Percentiles rank a stretch among this genome's conserved stretches.
Conservation (phyloP, 2,888 invertebrate genomes). For the Coleophora deauratella region DNA sequence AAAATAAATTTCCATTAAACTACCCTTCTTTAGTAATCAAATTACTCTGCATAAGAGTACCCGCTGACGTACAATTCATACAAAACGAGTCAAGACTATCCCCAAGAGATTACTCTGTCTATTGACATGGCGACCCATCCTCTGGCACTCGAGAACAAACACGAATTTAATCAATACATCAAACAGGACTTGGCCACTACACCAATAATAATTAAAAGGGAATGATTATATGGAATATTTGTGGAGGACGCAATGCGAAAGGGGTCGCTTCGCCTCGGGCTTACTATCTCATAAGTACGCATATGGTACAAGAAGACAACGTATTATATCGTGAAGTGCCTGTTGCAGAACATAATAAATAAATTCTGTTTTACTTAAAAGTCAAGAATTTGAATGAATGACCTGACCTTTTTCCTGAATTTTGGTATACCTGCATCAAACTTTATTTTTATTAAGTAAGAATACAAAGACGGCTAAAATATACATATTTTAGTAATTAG, state of each 20-base stretch:
- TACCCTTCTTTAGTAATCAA: constrained; percentile 1
- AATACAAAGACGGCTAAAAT: no score
- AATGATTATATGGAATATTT: constrained; percentile 71
- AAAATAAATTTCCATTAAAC: neutral
- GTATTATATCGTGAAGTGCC: no score
- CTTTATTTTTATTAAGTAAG: no score
- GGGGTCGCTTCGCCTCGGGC: constrained; percentile 50
- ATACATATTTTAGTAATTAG: no score
- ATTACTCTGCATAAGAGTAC: neutral
- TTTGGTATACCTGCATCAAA: no score
- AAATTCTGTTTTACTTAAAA: no score
- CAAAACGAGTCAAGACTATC: constrained; percentile 11
- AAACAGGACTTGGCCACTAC: constrained; percentile 65
- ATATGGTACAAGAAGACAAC: no score
- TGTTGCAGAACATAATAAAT: no score
- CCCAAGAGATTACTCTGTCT: constrained; percentile 25
- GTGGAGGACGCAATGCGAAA: constrained; percentile 63
- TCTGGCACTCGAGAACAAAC: constrained; percentile 64
- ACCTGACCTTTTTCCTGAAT: no score
- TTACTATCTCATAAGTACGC: constrained; percentile 27
- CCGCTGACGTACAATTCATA: neutral
- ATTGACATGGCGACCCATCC: constrained; percentile 44
- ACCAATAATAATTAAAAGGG: constrained; percentile 73
- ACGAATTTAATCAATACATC: constrained; percentile 72
- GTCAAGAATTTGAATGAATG: no score